Evolutionary conservation across 1,140 invertebrate species (phyloP), one percentile per base, ranked within the genome.

Genomic region (Sycophila sp.): DNA sequence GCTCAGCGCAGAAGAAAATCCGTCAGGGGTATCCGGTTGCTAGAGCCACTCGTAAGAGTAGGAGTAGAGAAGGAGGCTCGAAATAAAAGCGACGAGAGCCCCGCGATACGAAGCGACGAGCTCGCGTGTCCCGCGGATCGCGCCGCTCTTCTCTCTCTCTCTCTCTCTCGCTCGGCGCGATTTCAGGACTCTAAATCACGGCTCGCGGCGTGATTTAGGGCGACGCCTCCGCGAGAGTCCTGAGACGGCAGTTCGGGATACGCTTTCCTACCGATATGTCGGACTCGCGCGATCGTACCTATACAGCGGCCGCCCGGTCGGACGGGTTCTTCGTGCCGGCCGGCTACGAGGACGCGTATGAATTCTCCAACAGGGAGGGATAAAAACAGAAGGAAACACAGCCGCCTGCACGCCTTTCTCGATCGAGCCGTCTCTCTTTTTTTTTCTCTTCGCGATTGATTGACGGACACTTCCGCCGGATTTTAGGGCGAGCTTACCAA

Each of bases 151-250:
- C 28, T 8, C 26, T 34, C 17, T 8, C 49, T 22, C 49, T 26
- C 10, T 6, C 26, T 26, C 10, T 7, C 7, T 30, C 26, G 19
- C n/a, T 53, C 38, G 28, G 6, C 34, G 49, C 32, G 32, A 38
- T 30, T 28, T 34, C 34, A 28, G 40, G 22, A 13, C 55, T 59
- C 36, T 68, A 49, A 59, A 68, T 68, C 65, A 68, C 58, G 36
- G 32, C 38, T n/a, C 11, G 7, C 13, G 36, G 53, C n/a, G n/a
- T 68, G 65, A 68, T 68, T 59, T 67, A 58, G 49, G 40, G 19
- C 53, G 55, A 68, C 55, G 32, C 38, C 64, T 67, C 19, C 24
- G 49, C 32, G 19, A 60, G 40, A 17, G 34, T 51, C 47, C 32
- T n/a, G n/a, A 26, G 47, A 36, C 34, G 49, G 42, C 42, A n/a